Base-by-base conservation (phyloP, 2,797 vertebrate genomes). In the Enoplosus armatus region DNA sequence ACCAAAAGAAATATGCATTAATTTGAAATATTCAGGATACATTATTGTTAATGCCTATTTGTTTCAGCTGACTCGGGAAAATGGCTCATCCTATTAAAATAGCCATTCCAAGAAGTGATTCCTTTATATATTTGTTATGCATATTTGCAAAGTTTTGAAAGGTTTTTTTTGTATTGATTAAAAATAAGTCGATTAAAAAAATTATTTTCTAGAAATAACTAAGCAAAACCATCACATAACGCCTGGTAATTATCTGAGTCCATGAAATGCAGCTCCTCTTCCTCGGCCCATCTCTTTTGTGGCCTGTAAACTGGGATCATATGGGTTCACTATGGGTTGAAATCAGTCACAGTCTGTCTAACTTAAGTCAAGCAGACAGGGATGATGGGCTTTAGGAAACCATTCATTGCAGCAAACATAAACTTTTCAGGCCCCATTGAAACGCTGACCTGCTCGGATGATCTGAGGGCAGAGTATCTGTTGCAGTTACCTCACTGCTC, bases 311-410 rank as follows among this genome's bases (percentile, higher is more conserved):
- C 77, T 71, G 8, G 35, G 83, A 89, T 90, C 83, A 80, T 82
- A 74, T 77, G 84, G 80, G 82, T 89, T 93, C 86, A 87, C 80
- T 68, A 37, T n/a, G 77, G 81, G 82, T 75, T 86, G 85, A 90
- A 90, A 88, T 94, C 87, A 91, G 91, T 92, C 86, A 89, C 90
- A 91, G 87, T 89, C 87, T 83, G 84, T 88, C 82, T 45, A 70
- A 75, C 60, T 72, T 88, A 84, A 92, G 79, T 88, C 72, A 80
- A 85, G 82, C 85, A 79, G 84, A 88, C 91, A 87, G 79, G 84
- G 79, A 87, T 86, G 89, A 86, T 86, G 82, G 82, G 82, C 72
- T 89, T 86, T 87, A 88, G 86, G 89, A 89, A 91, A 85, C 80
- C 77, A 85, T 92, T 92, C 78, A 90, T 89, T 83, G 78, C 37